Conservation (phyloP, 2,113 vertebrate genomes). For the Lota lota region DNA sequence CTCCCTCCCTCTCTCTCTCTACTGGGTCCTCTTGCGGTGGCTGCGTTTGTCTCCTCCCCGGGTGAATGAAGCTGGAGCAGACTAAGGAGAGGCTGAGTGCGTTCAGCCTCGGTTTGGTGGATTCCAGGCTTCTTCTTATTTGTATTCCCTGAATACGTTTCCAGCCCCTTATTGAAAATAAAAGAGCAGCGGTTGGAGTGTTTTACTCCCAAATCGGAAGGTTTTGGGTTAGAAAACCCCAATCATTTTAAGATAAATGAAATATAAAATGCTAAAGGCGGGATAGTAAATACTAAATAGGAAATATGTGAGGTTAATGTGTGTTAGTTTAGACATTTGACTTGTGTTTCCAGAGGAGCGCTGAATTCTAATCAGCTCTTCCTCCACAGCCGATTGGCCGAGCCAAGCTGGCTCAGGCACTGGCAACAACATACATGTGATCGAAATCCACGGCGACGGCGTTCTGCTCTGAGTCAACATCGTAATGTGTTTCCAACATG, state of each 20-base stretch:
- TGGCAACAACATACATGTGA: neutral
- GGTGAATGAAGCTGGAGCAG: slow-evolving; percentile 44
- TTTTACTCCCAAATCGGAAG: too few relatives aligned
- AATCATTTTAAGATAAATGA: too few relatives aligned
- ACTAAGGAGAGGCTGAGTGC: neutral
- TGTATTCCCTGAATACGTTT: neutral
- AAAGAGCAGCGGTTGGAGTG: too few relatives aligned
- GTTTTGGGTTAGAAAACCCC: too few relatives aligned
- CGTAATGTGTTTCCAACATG: neutral
- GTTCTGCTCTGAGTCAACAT: neutral
- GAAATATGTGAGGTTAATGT: too few relatives aligned
- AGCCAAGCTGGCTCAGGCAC: neutral
- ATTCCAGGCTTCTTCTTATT: neutral
- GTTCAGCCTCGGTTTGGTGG: neutral
- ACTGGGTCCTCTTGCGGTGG: slow-evolving; percentile 21
- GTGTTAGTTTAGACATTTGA: too few relatives aligned
- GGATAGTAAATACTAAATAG: too few relatives aligned
- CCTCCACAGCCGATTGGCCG: neutral
- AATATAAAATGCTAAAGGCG: too few relatives aligned
- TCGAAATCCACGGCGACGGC: neutral
- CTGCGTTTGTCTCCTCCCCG: slow-evolving; percentile 17
- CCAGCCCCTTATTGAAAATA: too few relatives aligned
- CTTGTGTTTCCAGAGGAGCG: neutral
- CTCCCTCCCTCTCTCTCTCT: slow-evolving; percentile 37
- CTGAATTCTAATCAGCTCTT: neutral